Percentiles rank a stretch among this genome's conserved stretches.
Conservation (phyloP, 2,113 vertebrate species). For the Cygnus buccinator region DNA sequence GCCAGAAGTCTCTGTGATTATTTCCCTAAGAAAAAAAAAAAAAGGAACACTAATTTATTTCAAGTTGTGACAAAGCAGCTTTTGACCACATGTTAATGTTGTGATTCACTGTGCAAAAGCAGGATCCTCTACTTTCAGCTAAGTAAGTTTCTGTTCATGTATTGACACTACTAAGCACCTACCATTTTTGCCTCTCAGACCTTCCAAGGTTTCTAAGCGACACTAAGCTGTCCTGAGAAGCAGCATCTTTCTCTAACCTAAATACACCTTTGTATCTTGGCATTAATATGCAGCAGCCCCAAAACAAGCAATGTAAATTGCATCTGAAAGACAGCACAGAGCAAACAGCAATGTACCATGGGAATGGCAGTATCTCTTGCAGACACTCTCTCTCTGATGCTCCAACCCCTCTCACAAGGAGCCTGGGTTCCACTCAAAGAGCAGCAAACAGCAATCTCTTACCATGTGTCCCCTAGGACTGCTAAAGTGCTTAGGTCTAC, state of each 20-base stretch:
- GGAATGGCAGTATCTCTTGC: not conserved
- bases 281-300: not conserved
- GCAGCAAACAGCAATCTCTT: not conserved
- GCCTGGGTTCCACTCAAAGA: not conserved
- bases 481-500: not conserved
- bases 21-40: not conserved
- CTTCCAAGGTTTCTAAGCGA: not conserved
- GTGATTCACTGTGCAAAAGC: not conserved
- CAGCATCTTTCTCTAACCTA: not conserved
- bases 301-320: slow-evolving; percentile 3
- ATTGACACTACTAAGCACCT: not conserved
- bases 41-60: not conserved
- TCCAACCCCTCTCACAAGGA: not conserved
- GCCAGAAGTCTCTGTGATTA: not conserved
- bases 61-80: not conserved
- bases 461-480: not conserved
- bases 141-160: not conserved
- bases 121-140: not conserved
- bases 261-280: not conserved
- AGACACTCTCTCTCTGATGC: not conserved
- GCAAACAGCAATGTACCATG: not conserved
- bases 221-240: not conserved
- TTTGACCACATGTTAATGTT: not conserved
- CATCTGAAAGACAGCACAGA: not conserved
- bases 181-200: not conserved